phyloP scores from a whole-genome alignment of 2,797 vertebrate species.

The Parambassis ranga region DNA sequence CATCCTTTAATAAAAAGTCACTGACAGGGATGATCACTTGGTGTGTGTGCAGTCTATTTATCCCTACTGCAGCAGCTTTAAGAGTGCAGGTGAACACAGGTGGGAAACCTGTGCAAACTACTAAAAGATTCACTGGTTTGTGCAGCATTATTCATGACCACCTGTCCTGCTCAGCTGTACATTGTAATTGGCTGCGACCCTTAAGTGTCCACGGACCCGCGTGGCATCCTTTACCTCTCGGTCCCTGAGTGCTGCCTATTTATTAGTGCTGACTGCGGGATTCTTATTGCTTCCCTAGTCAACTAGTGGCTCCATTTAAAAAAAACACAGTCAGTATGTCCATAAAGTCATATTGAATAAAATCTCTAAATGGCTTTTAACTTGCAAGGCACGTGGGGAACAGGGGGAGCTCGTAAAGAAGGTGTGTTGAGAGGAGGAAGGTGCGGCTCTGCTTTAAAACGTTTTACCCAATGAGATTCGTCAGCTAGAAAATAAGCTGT shows the following conservation, averaged over 20 bases:
- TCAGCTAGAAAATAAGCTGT: slow-evolving; percentile 5
- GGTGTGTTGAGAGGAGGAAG: neutral
- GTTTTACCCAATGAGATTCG: neutral
- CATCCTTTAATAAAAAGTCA: too few relatives aligned
- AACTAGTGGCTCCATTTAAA: slow-evolving; percentile 14
- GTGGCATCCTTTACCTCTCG: slow-evolving; percentile 22
- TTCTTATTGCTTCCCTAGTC: slow-evolving; percentile 11
- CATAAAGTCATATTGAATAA: slow-evolving; percentile 49
- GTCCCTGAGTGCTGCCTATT: slow-evolving; percentile 40
- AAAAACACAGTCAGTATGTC: slow-evolving; percentile 39
- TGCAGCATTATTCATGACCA: slow-evolving; percentile 56
- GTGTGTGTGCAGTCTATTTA: too few relatives aligned
- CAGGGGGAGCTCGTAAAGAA: neutral
- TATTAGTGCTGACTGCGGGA: slow-evolving; percentile 55
- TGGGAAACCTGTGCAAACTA: slow-evolving; percentile 11
- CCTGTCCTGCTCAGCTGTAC: slow-evolving; percentile 44
- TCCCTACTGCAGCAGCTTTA: neutral
- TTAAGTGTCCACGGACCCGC: slow-evolving; percentile 34
- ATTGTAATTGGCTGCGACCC: slow-evolving; percentile 47
- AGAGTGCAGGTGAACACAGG: slow-evolving; percentile 6
- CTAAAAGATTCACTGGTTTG: neutral
- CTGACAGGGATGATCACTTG: too few relatives aligned
- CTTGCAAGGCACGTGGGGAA: neutral
- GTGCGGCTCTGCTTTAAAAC: neutral
- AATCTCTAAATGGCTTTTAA: slow-evolving; percentile 44